phyloP scores from a whole-genome alignment of 2,888 invertebrate species.

The Sinhomidia bicolor region DNA sequence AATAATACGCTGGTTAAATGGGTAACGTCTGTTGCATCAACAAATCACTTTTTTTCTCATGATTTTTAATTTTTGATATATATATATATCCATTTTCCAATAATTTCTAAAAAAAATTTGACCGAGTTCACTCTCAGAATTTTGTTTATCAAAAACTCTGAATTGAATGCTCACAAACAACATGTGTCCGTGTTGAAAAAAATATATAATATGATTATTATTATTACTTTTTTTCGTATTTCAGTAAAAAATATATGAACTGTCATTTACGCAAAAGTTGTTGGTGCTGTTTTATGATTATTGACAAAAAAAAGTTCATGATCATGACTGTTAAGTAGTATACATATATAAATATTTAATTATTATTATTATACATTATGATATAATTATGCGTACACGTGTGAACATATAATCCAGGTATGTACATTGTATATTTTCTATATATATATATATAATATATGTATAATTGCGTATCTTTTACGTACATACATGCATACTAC shows the following conservation, averaged over 20 bases:
- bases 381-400: neutral
- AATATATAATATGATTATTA: neutral
- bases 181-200: neutral
- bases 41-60: neutral
- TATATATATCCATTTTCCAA: neutral
- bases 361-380: neutral
- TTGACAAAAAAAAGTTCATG: slow-evolving; percentile 50
- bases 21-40: neutral
- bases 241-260: slow-evolving; percentile 44
- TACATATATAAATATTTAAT: slow-evolving; percentile 18
- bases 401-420: slow-evolving; percentile 1
- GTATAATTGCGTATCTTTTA: slow-evolving; percentile 34
- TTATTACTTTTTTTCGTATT: slow-evolving; percentile 23
- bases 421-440: slow-evolving; percentile 44
- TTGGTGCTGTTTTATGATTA: slow-evolving; percentile 71
- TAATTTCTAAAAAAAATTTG: neutral
- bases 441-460: slow-evolving; percentile 42
- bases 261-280: slow-evolving; percentile 63
- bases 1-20: neutral
- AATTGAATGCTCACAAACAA: slow-evolving; percentile 50
- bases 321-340: slow-evolving; percentile 69
- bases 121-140: slow-evolving; percentile 16
- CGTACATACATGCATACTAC: too few species aligned
- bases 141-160: slow-evolving; percentile 22
- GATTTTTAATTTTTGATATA: neutral